Conservation (phyloP, 1,140 invertebrate genomes). For the Drosophila watanabei region DNA sequence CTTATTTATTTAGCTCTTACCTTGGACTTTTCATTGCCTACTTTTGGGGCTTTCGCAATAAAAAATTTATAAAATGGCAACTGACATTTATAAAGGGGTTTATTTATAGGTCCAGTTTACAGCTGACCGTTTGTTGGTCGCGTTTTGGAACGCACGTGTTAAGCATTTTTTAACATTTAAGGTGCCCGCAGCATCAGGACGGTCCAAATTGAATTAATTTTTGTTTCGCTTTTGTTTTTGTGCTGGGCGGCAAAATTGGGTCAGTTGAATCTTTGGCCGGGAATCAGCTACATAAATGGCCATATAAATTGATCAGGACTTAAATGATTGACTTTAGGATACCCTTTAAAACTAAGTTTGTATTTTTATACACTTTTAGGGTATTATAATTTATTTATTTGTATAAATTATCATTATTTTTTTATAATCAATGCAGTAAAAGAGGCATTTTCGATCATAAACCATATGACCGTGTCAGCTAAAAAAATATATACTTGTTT, state of each 20-base stretch:
- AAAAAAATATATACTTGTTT: too few species aligned
- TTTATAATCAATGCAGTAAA: not conserved
- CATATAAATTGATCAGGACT: not conserved
- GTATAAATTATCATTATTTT: too few species aligned
- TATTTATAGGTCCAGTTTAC: slow-evolving; percentile 27
- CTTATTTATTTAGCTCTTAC: rapidly evolving
- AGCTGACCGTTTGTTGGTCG: slow-evolving; percentile 16
- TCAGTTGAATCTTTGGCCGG: slow-evolving; percentile 51
- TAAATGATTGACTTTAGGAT: not conserved
- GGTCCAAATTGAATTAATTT: slow-evolving; percentile 69
- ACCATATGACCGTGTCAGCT: too few species aligned
- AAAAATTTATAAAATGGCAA: not conserved
- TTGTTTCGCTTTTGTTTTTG: slow-evolving; percentile 44
- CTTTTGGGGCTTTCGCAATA: not conserved
- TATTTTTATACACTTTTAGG: not conserved
- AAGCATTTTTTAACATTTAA: slow-evolving; percentile 54
- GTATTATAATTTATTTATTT: too few species aligned
- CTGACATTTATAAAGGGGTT: not conserved
- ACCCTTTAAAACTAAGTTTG: not conserved
- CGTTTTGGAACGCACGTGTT: slow-evolving; percentile 51
- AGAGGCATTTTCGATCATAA: too few species aligned
- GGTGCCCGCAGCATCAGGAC: slow-evolving; percentile 44
- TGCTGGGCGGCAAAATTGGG: slow-evolving; percentile 45
- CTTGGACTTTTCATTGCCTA: not conserved
- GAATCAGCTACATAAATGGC: slow-evolving; percentile 1